Percentiles rank a stretch among this genome's conserved stretches.
Conservation (phyloP, 2,888 invertebrate species). For the Macaria liturata region DNA sequence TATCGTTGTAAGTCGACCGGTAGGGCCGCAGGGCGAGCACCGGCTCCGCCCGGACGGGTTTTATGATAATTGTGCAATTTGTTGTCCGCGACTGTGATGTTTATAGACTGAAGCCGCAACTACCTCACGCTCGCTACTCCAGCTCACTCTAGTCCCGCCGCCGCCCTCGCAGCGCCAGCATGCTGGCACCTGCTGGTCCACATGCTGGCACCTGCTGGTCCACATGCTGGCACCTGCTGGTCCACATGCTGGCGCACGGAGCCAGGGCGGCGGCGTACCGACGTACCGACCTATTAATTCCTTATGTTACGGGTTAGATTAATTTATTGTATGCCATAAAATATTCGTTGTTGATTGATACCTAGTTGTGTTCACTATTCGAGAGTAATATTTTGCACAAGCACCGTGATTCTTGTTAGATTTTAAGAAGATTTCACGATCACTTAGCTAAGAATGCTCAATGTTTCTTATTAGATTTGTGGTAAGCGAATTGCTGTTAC, state of each 20-base stretch:
- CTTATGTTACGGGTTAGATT: slow-evolving; percentile 68
- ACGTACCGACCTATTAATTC: slow-evolving; percentile 55
- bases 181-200: slow-evolving; percentile 1
- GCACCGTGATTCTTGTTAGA: slow-evolving; percentile 70
- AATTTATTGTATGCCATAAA: slow-evolving; percentile 72
- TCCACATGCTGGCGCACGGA: neutral
- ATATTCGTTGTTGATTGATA: slow-evolving; percentile 67
- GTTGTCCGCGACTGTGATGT: slow-evolving; percentile 87
- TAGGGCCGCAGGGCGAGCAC: slow-evolving; percentile 61
- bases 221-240: slow-evolving; percentile 9
- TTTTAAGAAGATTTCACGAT: slow-evolving; percentile 54
- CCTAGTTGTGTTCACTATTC: slow-evolving; percentile 65
- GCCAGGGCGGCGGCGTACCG: slow-evolving; percentile 60
- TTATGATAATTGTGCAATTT: slow-evolving; percentile 72
- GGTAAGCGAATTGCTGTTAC: slow-evolving; percentile 54
- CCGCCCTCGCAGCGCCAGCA: slow-evolving; percentile 57
- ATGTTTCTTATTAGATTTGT: slow-evolving; percentile 58
- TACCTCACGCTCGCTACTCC: slow-evolving; percentile 79
- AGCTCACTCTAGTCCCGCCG: slow-evolving; percentile 77
- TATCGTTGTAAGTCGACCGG: slow-evolving; percentile 65
- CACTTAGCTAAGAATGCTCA: slow-evolving; percentile 75
- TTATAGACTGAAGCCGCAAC: slow-evolving; percentile 85
- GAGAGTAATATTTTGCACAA: slow-evolving; percentile 66
- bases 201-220: too few species aligned
- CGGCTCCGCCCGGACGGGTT: slow-evolving; percentile 68